A percentile compares a stretch with the other conserved stretches of the same genome.
Evolutionary conservation across 2,113 vertebrate species (phyloP).

Genomic region (Notothenia rossii): DNA sequence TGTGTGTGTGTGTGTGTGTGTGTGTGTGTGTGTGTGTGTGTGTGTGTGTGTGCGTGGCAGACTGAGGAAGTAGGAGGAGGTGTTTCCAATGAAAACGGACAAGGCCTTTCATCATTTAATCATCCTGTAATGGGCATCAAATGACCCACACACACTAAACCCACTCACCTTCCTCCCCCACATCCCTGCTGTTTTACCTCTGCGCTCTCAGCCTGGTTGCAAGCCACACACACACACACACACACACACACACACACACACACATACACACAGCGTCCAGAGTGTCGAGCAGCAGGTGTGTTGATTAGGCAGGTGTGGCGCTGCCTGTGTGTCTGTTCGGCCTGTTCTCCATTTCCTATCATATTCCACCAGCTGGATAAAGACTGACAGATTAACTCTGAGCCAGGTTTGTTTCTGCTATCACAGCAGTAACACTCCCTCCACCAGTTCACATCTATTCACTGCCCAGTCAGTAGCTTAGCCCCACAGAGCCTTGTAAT

Average conservation of each 20-base stretch:
- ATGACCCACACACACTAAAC: conserved; percentile 61
- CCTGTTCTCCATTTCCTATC: conserved; percentile 56
- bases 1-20: conserved; percentile 14
- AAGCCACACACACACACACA: conserved; percentile 6
- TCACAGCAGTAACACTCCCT: conserved; percentile 55
- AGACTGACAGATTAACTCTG: conserved; percentile 74
- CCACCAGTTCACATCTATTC: conserved; percentile 37
- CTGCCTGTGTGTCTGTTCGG: conserved; percentile 52
- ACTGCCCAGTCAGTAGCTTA: conserved; percentile 64
- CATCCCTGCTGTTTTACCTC: conserved; percentile 46
- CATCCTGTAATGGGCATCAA: conserved; percentile 71
- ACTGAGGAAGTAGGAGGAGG: conserved; percentile 39
- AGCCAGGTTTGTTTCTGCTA: conserved; percentile 55
- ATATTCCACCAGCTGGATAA: conserved; percentile 67
- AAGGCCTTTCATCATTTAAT: conserved; percentile 81
- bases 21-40: conserved; percentile 22
- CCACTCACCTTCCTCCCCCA: conserved; percentile 25
- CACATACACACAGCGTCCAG: conserved; percentile 46
- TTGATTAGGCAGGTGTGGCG: conserved; percentile 67
- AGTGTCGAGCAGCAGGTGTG: conserved; percentile 72
- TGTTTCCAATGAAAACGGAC: conserved; percentile 69
- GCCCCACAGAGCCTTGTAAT: conserved; percentile 66
- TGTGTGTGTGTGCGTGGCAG: conserved; percentile 7
- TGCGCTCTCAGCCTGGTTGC: conserved; percentile 38
- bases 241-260: conserved; percentile 3